Base-by-base conservation (phyloP, 2,113 vertebrate genomes). In the Indicator indicator region DNA sequence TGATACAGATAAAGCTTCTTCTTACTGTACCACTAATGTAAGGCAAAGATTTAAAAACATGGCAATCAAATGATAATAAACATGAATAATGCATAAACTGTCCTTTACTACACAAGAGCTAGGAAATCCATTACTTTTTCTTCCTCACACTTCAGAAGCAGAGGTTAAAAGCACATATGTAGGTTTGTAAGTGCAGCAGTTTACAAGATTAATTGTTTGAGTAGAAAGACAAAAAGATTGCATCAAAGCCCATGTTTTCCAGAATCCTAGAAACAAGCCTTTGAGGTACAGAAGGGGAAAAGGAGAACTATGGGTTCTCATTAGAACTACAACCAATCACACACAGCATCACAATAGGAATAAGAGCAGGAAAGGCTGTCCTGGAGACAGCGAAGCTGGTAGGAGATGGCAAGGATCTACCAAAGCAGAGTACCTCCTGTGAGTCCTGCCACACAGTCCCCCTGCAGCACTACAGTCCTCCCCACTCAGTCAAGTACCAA, bases 281-380 rank as follows among this genome's bases (percentile, higher is more conserved):
- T 56, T 0, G 0, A 64, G 36, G 28, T 16, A 38, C 36, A 23
- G 42, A 20, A 38, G 6, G 13, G 12, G 6, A 69, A 67, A 9
- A 56, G 17, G 23, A 58, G 15, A 60, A 23, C 23, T 24, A 2
- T 0, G 0, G 11, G 7, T 52, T 74, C 11, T 77, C 32, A 0
- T 5, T 8, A 63, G 52, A 48, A 21, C 6, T 5, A 38, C 38
- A 38, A 4, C 20, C 13, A 46, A 76, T 36, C 36, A 58, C 11
- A 18, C 2, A 9, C 23, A 44, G 20, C 42, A 23, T 14, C 18
- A 0, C 1, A 11, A 14, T 11, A 71, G 69, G 42, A 18, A 0
- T 2, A 12, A 13, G 24, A 62, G 40, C 24, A 36, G 32, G 18
- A 64, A 24, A 71, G 21, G 64, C 62, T 65, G 20, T 1, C 3